Evolutionary conservation across 2,113 vertebrate species (phyloP).

Genomic region (Tragelaphus imberbis): DNA sequence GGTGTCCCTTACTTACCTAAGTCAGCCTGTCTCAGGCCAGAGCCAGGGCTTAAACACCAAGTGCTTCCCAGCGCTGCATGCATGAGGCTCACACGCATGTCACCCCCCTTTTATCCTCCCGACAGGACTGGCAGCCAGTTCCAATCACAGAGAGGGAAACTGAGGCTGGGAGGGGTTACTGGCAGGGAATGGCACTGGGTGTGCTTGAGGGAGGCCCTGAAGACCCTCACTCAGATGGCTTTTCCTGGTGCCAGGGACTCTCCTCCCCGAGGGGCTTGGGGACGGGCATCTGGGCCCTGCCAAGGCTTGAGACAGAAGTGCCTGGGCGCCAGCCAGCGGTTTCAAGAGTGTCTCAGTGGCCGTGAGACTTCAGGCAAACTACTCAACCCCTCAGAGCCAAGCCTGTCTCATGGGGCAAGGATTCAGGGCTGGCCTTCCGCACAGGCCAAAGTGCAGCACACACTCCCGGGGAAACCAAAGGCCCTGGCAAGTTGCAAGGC

Average conservation of each 20-base stretch:
- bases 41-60: neutral
- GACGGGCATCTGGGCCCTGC: neutral
- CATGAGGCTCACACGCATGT: rapidly evolving
- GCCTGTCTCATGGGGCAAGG: neutral
- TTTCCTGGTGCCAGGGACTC: neutral
- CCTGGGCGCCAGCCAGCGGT: rapidly evolving
- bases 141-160: neutral
- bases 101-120: neutral
- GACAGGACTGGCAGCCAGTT: neutral
- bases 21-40: neutral
- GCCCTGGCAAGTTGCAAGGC: neutral
- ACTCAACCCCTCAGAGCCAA: neutral
- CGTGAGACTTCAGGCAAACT: neutral
- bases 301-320: neutral
- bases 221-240: neutral
- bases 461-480: neutral
- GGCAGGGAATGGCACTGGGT: neutral
- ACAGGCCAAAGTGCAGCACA: neutral
- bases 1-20: neutral
- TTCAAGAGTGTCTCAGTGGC: neutral
- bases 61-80: neutral
- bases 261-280: neutral
- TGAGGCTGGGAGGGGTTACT: neutral
- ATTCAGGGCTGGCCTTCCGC: neutral
- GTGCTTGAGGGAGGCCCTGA: neutral